phyloP scores from a whole-genome alignment of 2,113 vertebrate species.

The Heterotilapia buettikoferi region DNA sequence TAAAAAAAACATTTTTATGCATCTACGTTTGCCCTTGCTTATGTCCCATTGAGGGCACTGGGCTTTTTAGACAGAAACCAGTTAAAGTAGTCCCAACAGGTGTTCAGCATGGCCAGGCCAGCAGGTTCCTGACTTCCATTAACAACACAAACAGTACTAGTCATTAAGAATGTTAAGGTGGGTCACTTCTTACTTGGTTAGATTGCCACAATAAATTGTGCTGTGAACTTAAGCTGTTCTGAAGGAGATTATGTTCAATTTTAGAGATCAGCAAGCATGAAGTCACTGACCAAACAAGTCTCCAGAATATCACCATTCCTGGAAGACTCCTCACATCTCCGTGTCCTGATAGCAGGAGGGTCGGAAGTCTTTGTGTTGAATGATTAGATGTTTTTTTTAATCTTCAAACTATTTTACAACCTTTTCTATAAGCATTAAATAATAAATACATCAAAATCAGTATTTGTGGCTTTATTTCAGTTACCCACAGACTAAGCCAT shows the following conservation, averaged over 20 bases:
- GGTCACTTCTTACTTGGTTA: neutral
- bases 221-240: neutral
- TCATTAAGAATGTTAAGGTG: neutral
- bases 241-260: neutral
- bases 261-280: neutral
- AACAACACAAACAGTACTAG: neutral
- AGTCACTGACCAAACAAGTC: neutral
- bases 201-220: neutral
- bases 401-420: neutral
- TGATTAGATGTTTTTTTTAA: accelerated
- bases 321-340: neutral
- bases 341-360: neutral
- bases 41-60: neutral
- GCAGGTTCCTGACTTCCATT: no score
- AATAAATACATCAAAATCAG: neutral
- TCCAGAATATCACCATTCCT: neutral
- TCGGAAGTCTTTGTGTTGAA: neutral
- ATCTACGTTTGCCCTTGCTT: neutral
- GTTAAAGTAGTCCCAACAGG: neutral
- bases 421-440: neutral
- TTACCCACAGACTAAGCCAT: neutral
- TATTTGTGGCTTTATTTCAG: neutral
- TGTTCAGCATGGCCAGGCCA: neutral
- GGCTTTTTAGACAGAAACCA: neutral
- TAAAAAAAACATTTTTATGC: neutral